Evolutionary conservation across 2,888 invertebrate species (phyloP), one percentile per base, ranked within the genome.

Genomic region (Frankliniella intonsa): DNA sequence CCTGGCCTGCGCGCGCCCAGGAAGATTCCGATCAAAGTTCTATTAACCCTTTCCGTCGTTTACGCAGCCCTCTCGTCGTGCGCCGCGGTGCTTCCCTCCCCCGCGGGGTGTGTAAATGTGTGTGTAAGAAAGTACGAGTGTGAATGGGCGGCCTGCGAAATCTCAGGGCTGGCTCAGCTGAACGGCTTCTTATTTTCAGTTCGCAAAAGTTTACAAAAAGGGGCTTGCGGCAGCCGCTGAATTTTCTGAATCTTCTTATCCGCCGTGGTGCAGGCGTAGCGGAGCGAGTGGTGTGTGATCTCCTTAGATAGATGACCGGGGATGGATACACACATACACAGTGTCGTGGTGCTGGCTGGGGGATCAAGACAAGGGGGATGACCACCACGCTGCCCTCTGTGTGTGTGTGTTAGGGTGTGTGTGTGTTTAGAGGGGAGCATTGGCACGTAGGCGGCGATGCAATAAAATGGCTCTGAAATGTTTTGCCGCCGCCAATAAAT

Each of bases 1-100:
- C 19, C 62, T 62, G 62, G 62, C 62, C 62, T 17, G 7, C 62
- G 62, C 62, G 17, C 62, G 0, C 19, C 10, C 22, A 22, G 22
- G 25, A 76, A 76, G 69, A 76, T 76, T 76, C 69, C 69, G 69
- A 76, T 76, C 69, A 76, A 22, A 25, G 69, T 76, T 76, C 69
- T 25, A 76, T 76, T 76, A 76, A 76, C 69, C 38, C 69, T 76
- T 76, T 76, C 69, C 25, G 25, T 55, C 19, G 55, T 19, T 19
- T 55, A 55, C 55, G 38, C 5, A 38, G 38, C 38, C 38, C 38
- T 38, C 38, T 38, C 38, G 38, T 38, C 38, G 38, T 38, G 38
- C 5, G 55, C 17, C 55, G 55, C 12, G 19, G 62, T 10, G 62
- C 62, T 17, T 5, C 8, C 17, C 19, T 17, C 62, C 19, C 7